Percentiles rank a stretch among this genome's conserved stretches.
These are phyloP conservation scores for Sorex araneus DNA, from an alignment of 2,113 vertebrate genomes.

Conservation along the genomic window DNA sequence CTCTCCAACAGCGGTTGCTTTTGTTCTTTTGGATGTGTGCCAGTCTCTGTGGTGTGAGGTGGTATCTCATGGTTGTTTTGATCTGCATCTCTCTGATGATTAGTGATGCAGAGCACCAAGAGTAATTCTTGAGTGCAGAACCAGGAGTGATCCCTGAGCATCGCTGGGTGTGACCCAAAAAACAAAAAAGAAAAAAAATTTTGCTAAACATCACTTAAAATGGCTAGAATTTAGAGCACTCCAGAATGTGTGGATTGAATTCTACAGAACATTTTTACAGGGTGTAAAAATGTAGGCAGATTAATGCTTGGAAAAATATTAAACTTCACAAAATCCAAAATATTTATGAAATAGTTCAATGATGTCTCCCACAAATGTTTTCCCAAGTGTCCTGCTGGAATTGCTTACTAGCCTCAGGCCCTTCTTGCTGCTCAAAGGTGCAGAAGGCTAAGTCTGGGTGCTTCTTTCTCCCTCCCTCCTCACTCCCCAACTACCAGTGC, in stretches of 20 bases:
- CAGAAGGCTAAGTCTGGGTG: background rate
- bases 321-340: constrained; percentile 79
- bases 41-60: too few relatives aligned
- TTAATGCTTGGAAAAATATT: constrained; percentile 69
- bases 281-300: constrained; percentile 73
- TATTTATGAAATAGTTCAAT: constrained; percentile 77
- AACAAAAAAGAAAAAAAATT: background rate
- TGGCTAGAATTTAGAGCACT: constrained; percentile 72
- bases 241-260: constrained; percentile 65
- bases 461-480: background rate
- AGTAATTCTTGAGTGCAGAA: too few relatives aligned
- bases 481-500: background rate
- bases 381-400: constrained; percentile 51
- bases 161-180: too few relatives aligned
- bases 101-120: too few relatives aligned
- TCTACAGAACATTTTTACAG: constrained; percentile 62
- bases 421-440: constrained; percentile 29
- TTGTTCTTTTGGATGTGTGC: too few relatives aligned
- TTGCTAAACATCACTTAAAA: constrained; percentile 71
- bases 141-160: too few relatives aligned
- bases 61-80: too few relatives aligned
- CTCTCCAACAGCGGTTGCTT: too few relatives aligned
- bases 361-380: constrained; percentile 72
- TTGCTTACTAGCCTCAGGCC: background rate
- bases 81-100: too few relatives aligned